Conservation (phyloP, 2,888 invertebrate genomes). For the Amphipoea lucens region DNA sequence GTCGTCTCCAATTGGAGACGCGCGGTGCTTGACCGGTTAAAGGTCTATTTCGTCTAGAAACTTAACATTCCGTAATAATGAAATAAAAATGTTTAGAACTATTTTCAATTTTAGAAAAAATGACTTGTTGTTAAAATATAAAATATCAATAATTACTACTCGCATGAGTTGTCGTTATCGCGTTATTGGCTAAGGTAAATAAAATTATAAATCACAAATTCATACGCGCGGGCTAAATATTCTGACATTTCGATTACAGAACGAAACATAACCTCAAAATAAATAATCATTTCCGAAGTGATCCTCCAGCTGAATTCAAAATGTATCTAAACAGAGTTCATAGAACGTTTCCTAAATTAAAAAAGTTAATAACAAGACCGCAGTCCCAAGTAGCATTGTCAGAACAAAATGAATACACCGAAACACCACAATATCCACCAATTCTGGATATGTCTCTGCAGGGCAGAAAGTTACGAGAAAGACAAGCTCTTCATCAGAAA, state of each 20-base stretch:
- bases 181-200: neutral
- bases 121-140: no score
- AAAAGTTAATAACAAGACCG: slow-evolving; percentile 71
- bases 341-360: slow-evolving; percentile 80
- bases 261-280: slow-evolving; percentile 64
- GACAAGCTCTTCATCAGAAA: slow-evolving; percentile 88
- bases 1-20: no score
- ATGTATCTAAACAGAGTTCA: slow-evolving; percentile 82
- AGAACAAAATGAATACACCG: slow-evolving; percentile 85
- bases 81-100: neutral
- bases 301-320: slow-evolving; percentile 56
- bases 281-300: slow-evolving; percentile 23
- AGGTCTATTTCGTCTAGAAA: slow-evolving; percentile 59
- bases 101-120: neutral
- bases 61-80: neutral
- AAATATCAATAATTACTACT: neutral
- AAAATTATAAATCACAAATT: no score
- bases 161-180: neutral
- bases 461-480: slow-evolving; percentile 86
- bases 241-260: slow-evolving; percentile 48
- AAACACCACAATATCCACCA: slow-evolving; percentile 89
- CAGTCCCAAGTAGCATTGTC: slow-evolving; percentile 76
- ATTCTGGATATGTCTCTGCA: slow-evolving; percentile 91
- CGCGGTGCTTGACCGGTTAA: no score
- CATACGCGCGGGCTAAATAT: neutral